Evolutionary conservation across 2,113 vertebrate species (phyloP), one percentile per base, ranked within the genome.

Genomic region (Genyomyrus donnyi): DNA sequence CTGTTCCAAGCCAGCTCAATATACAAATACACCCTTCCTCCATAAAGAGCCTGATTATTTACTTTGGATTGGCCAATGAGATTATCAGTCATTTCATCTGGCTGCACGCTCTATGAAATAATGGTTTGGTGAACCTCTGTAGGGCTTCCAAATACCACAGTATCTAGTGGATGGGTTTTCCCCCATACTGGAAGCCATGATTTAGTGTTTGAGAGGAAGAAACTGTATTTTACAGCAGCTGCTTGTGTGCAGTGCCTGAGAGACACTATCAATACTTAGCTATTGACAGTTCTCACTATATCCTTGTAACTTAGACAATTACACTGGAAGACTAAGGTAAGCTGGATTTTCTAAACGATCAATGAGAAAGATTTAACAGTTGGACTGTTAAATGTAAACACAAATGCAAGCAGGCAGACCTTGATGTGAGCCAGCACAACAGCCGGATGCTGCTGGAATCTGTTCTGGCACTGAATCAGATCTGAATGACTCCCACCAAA

Each of bases 21-120:
- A 56, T 52, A 56, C 39, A 62, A 85, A 85, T 48, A 83, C 77
- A 45, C 53, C 89, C 83, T 66, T 87, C 84, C 89, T 90, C 89
- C 56, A 11, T 80, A 49, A 89, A 80, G 66, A 35, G 49, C 8
- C 27, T 19, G 27, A 70, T 19, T 88, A 58, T 88, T 88, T 89
- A 17, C 80, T 62, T 89, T 89, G 89, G 80, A 58, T 39, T 2
- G 1, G 31, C 15, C 50, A 45, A 42, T 50, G 31, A 84, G 42
- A 49, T 89, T 89, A 89, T 89, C 88, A 56, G 21, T 19, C 62
- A 46, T 31, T 88, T 88, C 88, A 88, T 45, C 88, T 70, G 42
- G 56, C 24, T 15, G 70, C 48, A 35, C 13, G 3, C n/a, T 56
- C 19, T 46, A 85, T 85, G 39, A 85, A 85, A 85, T 48, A 48